phyloP scores from a whole-genome alignment of 1,140 invertebrate species.

The Acromyrmex heyeri region DNA sequence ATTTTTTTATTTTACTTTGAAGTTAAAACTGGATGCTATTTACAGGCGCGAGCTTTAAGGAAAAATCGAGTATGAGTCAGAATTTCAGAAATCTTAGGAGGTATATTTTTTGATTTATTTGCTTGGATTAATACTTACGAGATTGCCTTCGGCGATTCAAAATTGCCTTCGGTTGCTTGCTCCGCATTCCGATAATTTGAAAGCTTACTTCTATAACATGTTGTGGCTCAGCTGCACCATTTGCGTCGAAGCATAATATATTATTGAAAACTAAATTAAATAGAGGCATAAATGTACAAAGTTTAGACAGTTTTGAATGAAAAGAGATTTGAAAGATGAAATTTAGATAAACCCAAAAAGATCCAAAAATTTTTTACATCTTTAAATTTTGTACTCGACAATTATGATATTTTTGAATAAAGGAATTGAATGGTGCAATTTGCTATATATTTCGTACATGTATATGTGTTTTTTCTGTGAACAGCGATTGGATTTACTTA shows the following conservation, averaged over 20 bases:
- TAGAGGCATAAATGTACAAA: background rate
- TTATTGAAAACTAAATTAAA: background rate
- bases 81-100: conserved; percentile 1
- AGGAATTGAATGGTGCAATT: conserved; percentile 15
- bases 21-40: background rate
- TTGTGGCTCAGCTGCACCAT: background rate
- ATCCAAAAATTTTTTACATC: background rate
- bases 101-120: conserved; percentile 2
- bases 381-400: background rate
- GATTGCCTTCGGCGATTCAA: background rate
- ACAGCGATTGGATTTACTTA: conserved; percentile 13
- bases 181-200: conserved; percentile 28
- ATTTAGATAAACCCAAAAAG: conserved; percentile 9
- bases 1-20: background rate
- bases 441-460: background rate
- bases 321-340: background rate
- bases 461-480: background rate
- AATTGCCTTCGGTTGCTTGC: background rate
- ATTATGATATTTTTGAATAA: background rate
- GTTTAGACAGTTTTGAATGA: background rate
- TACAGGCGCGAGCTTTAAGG: background rate
- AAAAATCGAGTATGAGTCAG: background rate
- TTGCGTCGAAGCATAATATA: background rate
- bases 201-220: background rate
- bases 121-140: conserved; percentile 35